These are phyloP conservation scores for Macquaria ambigua DNA, from an alignment of 2,113 vertebrate genomes.

Conservation along the genomic window DNA sequence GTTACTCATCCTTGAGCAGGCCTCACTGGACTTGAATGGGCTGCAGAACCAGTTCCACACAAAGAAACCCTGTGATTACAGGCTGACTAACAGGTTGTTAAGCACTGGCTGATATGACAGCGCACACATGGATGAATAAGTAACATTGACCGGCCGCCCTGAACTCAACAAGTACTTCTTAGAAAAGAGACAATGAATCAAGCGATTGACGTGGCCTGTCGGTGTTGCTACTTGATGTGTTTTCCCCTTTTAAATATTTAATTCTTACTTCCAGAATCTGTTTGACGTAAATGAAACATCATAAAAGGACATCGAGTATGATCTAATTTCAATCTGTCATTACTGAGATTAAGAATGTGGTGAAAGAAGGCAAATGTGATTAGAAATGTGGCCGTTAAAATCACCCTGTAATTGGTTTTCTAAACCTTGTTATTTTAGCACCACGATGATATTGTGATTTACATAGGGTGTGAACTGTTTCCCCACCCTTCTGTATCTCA, in stretches of 20 bases:
- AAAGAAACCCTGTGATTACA: conserved; percentile 77
- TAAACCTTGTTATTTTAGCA: conserved; percentile 46
- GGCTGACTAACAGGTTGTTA: conserved; percentile 81
- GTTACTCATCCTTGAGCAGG: conserved; percentile 58
- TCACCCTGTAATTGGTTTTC: conserved; percentile 15
- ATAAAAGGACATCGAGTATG: neutral
- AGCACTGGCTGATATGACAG: conserved; percentile 68
- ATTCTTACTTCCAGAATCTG: neutral
- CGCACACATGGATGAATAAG: conserved; percentile 51
- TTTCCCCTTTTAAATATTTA: neutral
- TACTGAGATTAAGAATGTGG: conserved; percentile 8
- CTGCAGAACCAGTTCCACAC: conserved; percentile 81
- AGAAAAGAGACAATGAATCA: conserved; percentile 23
- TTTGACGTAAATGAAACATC: conserved; percentile 21
- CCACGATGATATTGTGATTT: conserved; percentile 32
- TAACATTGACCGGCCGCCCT: conserved; percentile 29
- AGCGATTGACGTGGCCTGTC: neutral
- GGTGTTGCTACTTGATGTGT: neutral
- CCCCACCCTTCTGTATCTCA: conserved; percentile 44
- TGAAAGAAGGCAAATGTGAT: conserved; percentile 16
- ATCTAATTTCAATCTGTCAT: conserved; percentile 27
- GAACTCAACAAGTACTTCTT: conserved; percentile 25
- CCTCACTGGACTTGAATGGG: conserved; percentile 75
- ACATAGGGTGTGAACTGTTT: conserved; percentile 48
- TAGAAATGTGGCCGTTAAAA: neutral